phyloP scores from a whole-genome alignment of 1,140 invertebrate genomes.

The Meloidogyne exigua region DNA sequence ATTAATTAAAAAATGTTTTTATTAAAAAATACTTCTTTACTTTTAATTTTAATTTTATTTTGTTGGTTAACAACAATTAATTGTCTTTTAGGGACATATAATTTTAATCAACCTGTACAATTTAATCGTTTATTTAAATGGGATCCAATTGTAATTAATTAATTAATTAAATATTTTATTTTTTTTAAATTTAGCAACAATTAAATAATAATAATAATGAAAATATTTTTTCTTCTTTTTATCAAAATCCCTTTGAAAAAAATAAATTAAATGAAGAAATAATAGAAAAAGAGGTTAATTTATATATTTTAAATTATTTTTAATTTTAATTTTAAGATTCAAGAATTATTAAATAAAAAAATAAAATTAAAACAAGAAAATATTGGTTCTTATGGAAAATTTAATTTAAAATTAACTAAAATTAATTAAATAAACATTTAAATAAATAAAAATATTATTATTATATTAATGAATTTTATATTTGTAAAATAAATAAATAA shows the following conservation, averaged over 20 bases:
- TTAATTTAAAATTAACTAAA: neutral
- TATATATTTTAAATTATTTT: too few relatives aligned
- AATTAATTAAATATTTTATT: too few relatives aligned
- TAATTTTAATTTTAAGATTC: neutral
- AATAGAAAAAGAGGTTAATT: too few relatives aligned
- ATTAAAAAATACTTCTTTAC: neutral
- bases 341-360: neutral
- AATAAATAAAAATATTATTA: too few relatives aligned
- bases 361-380: neutral
- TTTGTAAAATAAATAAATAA: too few relatives aligned
- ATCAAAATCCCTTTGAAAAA: neutral
- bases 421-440: too few relatives aligned
- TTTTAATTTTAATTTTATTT: neutral
- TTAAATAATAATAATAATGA: neutral
- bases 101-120: constrained; percentile 10
- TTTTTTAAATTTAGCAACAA: neutral
- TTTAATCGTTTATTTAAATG: constrained; percentile 8
- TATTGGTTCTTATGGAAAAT: neutral
- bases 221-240: neutral
- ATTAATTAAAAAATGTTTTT: too few relatives aligned
- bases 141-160: constrained; percentile 5
- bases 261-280: neutral
- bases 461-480: too few relatives aligned
- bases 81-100: constrained; percentile 3
- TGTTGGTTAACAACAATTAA: neutral